Conservation (phyloP, 35 echinoderm and acorn worm genomes). For the Anneissia japonica region DNA sequence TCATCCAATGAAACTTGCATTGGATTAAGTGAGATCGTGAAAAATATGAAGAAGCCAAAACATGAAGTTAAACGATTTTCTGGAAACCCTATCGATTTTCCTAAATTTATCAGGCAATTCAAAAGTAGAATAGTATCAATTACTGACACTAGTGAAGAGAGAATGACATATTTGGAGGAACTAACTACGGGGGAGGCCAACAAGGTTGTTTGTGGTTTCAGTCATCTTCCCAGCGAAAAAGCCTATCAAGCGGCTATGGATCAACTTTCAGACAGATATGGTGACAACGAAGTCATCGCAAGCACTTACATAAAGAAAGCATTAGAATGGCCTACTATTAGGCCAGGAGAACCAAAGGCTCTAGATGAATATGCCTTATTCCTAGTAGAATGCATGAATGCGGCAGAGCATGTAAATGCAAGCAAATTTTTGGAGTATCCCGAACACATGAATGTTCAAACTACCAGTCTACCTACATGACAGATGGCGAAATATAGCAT, state of each 20-base stretch:
- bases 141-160: neutral
- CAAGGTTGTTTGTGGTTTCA: neutral
- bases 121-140: conserved; percentile 8
- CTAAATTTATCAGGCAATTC: conserved; percentile 10
- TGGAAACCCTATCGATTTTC: conserved; percentile 5
- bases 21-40: too few species aligned
- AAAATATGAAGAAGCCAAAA: neutral
- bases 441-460: conserved; percentile 15
- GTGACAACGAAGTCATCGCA: neutral
- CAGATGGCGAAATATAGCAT: conserved; percentile 11
- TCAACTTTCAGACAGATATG: neutral
- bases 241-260: neutral
- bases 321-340: conserved; percentile 11
- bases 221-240: neutral
- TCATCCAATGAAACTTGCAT: too few species aligned
- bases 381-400: conserved; percentile 19
- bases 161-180: conserved; percentile 15
- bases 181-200: conserved; percentile 6
- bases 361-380: conserved; percentile 20
- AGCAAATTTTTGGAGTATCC: conserved; percentile 20
- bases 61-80: neutral
- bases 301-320: conserved; percentile 14
- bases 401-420: conserved; percentile 1
- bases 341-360: neutral
- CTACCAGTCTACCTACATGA: conserved; percentile 15